Conservation (phyloP, 2,113 vertebrate species). For the Antidorcas marsupialis region DNA sequence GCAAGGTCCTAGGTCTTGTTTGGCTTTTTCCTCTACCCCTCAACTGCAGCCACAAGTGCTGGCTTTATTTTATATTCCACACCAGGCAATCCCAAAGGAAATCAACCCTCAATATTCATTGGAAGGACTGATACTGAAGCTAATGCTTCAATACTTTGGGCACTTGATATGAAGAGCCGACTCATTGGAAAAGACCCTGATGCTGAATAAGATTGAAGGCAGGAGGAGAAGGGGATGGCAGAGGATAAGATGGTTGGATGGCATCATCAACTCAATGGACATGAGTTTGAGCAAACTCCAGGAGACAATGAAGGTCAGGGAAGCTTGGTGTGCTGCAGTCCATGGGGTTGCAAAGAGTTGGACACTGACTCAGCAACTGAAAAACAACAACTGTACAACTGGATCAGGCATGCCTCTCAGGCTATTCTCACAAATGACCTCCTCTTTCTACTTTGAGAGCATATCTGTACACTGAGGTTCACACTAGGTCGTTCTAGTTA, state of each 20-base stretch:
- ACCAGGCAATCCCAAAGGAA: background rate
- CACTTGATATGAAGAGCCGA: background rate
- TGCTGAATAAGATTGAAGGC: background rate
- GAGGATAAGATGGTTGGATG: background rate
- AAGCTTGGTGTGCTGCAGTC: background rate
- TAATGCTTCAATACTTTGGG: background rate
- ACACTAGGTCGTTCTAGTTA: background rate
- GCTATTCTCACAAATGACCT: background rate
- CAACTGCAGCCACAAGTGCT: background rate
- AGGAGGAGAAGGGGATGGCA: background rate
- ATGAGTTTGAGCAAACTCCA: background rate
- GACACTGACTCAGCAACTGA: background rate
- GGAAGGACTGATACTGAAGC: background rate
- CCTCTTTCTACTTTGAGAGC: background rate
- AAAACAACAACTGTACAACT: background rate
- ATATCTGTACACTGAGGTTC: background rate
- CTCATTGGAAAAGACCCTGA: background rate
- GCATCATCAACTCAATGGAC: background rate
- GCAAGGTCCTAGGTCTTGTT: background rate
- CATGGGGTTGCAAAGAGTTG: background rate
- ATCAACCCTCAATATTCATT: background rate
- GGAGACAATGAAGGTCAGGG: background rate
- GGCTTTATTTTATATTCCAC: background rate
- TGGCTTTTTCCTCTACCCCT: background rate
- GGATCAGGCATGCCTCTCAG: background rate